phyloP scores from a whole-genome alignment of 2,113 vertebrate species.

The Vicugna pacos region DNA sequence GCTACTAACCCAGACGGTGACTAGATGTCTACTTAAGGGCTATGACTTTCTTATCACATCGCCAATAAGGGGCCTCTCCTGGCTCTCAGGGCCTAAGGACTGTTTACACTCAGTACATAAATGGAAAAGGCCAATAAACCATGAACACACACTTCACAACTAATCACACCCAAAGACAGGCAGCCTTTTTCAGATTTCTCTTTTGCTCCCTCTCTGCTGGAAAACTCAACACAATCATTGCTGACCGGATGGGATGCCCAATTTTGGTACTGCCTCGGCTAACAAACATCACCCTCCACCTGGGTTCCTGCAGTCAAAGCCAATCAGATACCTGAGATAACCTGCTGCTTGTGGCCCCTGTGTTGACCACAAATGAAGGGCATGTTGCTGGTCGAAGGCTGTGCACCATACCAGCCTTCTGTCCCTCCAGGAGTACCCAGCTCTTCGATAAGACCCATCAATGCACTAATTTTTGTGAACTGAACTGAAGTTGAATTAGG shows the following conservation, averaged over 20 bases:
- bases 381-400: background rate
- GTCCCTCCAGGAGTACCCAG: background rate
- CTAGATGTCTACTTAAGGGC: background rate
- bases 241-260: background rate
- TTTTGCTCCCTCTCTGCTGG: background rate
- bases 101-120: background rate
- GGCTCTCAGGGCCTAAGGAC: background rate
- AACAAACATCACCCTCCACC: background rate
- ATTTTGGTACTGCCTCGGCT: background rate
- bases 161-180: background rate
- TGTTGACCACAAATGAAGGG: background rate
- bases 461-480: background rate
- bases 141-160: background rate
- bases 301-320: background rate
- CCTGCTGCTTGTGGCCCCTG: rapidly evolving
- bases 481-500: conserved; percentile 1
- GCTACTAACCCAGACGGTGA: background rate
- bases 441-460: background rate
- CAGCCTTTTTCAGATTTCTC: background rate
- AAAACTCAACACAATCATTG: background rate
- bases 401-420: background rate
- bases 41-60: background rate
- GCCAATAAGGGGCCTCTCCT: background rate
- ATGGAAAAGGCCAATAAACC: background rate
- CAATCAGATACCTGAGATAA: background rate